Conservation (phyloP, 2,797 vertebrate genomes). For the Catostomus latipinnis region DNA sequence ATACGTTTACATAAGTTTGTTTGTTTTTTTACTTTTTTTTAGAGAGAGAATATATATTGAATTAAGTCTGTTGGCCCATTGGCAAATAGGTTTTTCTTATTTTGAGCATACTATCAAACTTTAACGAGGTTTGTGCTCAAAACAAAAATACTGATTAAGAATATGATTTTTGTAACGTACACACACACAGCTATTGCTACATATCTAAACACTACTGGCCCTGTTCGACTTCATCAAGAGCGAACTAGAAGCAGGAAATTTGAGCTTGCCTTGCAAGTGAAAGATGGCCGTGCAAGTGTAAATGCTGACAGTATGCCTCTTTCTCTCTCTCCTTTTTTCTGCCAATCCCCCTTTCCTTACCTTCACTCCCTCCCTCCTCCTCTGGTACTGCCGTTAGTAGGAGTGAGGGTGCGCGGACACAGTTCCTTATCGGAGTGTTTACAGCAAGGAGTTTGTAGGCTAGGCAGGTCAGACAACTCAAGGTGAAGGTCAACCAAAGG, state of each 20-base stretch:
- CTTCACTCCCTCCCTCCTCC: slow-evolving; percentile 6
- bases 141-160: no score
- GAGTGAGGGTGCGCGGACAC: slow-evolving; percentile 66
- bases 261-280: slow-evolving; percentile 33
- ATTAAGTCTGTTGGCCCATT: no score
- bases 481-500: slow-evolving; percentile 69
- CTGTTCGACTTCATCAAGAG: slow-evolving; percentile 16
- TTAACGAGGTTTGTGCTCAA: no score
- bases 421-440: slow-evolving; percentile 76
- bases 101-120: no score
- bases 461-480: slow-evolving; percentile 69
- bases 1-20: no score
- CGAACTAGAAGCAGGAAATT: slow-evolving; percentile 1
- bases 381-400: slow-evolving; percentile 8
- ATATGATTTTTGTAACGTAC: no score
- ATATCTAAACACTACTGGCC: slow-evolving; percentile 28
- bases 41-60: no score
- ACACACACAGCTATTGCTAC: slow-evolving; percentile 24
- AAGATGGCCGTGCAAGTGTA: slow-evolving; percentile 57
- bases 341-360: slow-evolving; percentile 21
- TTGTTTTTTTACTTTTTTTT: no score
- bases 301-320: slow-evolving; percentile 54
- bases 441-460: slow-evolving; percentile 72
- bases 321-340: slow-evolving; percentile 27
- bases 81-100: no score